A percentile compares a stretch with the other conserved stretches of the same genome.
Evolutionary conservation across 2,113 vertebrate species (phyloP).

Genomic region (Grallaria varia): DNA sequence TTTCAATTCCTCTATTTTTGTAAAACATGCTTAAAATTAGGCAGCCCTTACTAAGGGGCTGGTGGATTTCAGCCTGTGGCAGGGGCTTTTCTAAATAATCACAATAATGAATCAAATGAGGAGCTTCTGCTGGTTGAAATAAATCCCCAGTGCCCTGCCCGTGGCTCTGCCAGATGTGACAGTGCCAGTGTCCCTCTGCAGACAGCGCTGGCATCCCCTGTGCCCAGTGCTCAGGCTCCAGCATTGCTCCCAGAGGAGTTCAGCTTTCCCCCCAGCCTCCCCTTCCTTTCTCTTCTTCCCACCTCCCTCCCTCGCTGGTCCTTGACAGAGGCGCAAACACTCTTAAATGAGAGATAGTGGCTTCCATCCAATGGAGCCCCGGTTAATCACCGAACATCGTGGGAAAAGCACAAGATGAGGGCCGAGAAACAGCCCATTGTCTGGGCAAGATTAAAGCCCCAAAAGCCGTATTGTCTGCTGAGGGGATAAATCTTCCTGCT

Average conservation of each 20-base stretch:
- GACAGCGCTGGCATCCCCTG: neutral
- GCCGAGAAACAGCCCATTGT: constrained; percentile 93
- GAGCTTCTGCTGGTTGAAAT: neutral
- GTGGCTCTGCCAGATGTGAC: neutral
- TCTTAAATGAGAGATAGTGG: constrained; percentile 90
- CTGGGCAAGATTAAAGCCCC: constrained; percentile 96
- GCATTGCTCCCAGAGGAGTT: constrained; percentile 66
- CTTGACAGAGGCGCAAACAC: constrained; percentile 79
- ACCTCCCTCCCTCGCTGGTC: constrained; percentile 55
- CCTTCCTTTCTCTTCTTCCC: constrained; percentile 63
- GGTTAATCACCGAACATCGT: constrained; percentile 95
- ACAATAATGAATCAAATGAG: fast-evolving
- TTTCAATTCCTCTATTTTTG: too few species aligned
- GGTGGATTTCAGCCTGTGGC: fast-evolving
- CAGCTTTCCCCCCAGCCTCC: constrained; percentile 15
- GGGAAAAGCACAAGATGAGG: constrained; percentile 90
- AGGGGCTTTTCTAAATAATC: neutral
- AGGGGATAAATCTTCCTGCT: constrained; percentile 99
- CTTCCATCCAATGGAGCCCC: constrained; percentile 83
- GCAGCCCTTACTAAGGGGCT: neutral
- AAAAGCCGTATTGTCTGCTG: constrained; percentile 93
- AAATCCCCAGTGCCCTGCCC: neutral
- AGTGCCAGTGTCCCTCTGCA: neutral
- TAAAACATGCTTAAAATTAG: neutral
- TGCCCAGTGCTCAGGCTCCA: neutral